phyloP scores from a whole-genome alignment of 1,140 invertebrate species.

The Monomorium pharaonis region DNA sequence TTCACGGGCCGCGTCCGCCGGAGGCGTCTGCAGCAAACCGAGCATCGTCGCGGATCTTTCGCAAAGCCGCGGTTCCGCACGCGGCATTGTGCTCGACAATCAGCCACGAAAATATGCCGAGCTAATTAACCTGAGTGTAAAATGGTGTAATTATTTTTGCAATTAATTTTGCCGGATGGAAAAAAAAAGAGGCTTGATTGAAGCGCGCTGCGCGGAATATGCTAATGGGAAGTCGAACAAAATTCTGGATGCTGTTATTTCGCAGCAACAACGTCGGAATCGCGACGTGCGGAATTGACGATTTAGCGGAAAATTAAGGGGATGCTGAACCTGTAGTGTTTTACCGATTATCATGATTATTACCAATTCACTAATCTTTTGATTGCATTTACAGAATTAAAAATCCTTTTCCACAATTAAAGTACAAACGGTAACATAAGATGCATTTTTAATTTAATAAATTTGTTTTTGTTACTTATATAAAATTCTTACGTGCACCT shows the following conservation, averaged over 20 bases:
- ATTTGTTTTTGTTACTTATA: no score
- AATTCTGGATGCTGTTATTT: background rate
- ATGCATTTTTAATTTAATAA: no score
- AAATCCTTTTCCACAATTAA: no score
- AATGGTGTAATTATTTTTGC: slow-evolving; percentile 4
- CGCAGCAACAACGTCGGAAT: background rate
- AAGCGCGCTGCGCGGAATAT: background rate
- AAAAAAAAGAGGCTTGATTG: background rate
- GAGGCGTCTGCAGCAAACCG: background rate
- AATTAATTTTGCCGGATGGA: background rate
- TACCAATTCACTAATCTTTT: no score
- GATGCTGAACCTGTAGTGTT: no score
- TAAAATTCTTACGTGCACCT: no score
- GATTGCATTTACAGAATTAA: no score
- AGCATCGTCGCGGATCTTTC: background rate
- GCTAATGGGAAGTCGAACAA: background rate
- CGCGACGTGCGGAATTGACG: background rate
- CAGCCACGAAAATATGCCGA: background rate
- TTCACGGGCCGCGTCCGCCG: background rate
- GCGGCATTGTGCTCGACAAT: background rate
- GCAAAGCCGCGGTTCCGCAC: background rate
- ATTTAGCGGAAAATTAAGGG: no score
- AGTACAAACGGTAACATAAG: no score
- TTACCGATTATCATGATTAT: no score
- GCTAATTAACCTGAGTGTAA: background rate